A percentile compares a stretch with the other conserved stretches of the same genome.
Evolutionary conservation across 2,888 invertebrate species (phyloP).

Genomic region (Dryomyza anilis): DNA sequence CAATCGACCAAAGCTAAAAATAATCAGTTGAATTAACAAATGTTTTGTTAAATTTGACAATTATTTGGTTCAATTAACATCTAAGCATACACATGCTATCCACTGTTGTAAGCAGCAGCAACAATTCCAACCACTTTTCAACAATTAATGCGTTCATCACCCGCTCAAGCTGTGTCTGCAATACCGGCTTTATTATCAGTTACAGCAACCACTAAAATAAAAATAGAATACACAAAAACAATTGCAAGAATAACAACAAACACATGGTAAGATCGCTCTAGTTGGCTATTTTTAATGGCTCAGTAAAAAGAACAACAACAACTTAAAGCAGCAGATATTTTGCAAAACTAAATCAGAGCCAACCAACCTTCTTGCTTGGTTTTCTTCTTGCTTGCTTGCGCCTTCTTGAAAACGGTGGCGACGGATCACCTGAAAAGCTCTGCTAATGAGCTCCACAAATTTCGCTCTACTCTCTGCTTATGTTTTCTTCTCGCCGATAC

Average conservation of each 20-base stretch:
- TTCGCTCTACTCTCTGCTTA: background rate
- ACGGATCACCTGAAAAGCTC: too few species aligned
- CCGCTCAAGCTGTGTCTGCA: constrained; percentile 10
- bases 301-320: background rate
- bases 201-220: too few species aligned
- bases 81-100: too few species aligned
- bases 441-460: background rate
- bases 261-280: background rate
- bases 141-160: background rate
- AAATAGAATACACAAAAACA: background rate
- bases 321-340: background rate
- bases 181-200: constrained; percentile 1
- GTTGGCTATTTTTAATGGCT: background rate
- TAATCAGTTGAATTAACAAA: too few species aligned
- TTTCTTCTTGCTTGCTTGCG: too few species aligned
- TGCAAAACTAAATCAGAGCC: constrained; percentile 12
- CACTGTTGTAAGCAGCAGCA: too few species aligned
- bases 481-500: background rate
- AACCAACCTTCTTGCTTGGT: too few species aligned
- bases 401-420: too few species aligned
- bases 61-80: too few species aligned
- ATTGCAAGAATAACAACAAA: background rate
- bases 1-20: too few species aligned
- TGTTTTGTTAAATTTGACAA: too few species aligned
- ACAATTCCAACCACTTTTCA: background rate